These are phyloP conservation scores for Ormyrus thymus DNA, from an alignment of 2,888 invertebrate genomes.

Conservation along the genomic window DNA sequence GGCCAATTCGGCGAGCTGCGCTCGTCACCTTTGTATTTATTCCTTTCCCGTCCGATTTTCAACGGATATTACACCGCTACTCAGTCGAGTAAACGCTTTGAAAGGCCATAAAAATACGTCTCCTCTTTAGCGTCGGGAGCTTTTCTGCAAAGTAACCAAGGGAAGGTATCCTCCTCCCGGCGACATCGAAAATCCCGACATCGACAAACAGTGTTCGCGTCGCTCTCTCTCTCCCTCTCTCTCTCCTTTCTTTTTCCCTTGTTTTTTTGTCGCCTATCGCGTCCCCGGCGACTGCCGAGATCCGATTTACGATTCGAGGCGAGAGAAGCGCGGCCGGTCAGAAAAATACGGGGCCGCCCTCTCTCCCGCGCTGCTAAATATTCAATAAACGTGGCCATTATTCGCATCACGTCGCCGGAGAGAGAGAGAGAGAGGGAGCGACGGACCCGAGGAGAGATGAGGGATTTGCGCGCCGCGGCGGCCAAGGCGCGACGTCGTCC, in stretches of 20 bases:
- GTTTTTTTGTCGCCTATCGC: conserved; percentile 44
- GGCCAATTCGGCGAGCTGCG: too few relatives aligned
- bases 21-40: conserved; percentile 34
- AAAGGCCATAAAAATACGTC: too few relatives aligned
- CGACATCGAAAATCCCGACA: too few relatives aligned
- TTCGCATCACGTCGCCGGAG: conserved; percentile 69
- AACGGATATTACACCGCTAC: too few relatives aligned
- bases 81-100: too few relatives aligned
- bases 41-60: background rate
- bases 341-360: conserved; percentile 56
- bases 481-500: conserved; percentile 5
- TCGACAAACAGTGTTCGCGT: too few relatives aligned
- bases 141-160: too few relatives aligned
- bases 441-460: conserved; percentile 41
- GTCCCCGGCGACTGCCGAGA: conserved; percentile 53
- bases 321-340: conserved; percentile 61
- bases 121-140: too few relatives aligned
- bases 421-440: conserved; percentile 54
- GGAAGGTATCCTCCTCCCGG: too few relatives aligned
- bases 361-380: conserved; percentile 68
- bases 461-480: conserved; percentile 8
- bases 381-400: conserved; percentile 73
- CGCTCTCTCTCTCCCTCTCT: background rate
- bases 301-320: conserved; percentile 68
- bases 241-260: conserved; percentile 27